Evolutionary conservation across 2,797 vertebrate genomes (phyloP), one percentile per base, ranked within the genome.

Genomic region (Tangara arthus): DNA sequence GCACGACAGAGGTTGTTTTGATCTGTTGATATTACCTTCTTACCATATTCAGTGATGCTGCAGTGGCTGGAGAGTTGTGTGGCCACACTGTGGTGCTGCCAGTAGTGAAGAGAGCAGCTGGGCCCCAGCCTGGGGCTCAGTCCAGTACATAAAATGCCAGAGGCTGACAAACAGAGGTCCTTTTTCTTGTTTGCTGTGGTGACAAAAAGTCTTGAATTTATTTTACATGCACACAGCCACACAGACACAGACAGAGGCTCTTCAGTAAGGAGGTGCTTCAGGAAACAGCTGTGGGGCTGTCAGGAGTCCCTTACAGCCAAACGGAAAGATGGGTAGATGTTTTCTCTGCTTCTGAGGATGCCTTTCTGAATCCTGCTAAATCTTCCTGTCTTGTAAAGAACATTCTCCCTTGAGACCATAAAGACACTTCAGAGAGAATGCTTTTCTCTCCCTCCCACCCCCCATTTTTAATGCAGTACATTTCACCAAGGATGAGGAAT

Each of bases 401-500:
- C 47, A 61, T 76, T 93, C 24, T 96, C 84, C 84, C 82, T 59
- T 49, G 89, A 88, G 87, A 89, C 69, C 41, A 78, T 59, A 88
- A 91, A 92, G 72, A 83, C 50, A 39, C 42, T 85, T 94, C 65
- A 88, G 70, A 84, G 18, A 71, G 34, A 83, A 19, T 65, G 37
- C 34, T 81, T 77, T 46, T 41, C 70, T 21, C 28, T 23, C 22
- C 23, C 4, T 2, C 44, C 6, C 1, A 4, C 12, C 28, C 15
- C 6, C 11, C 3, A 4, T 70, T 91, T 88, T 55, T 55, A 89
- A 83, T 61, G 34, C 61, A 53, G 46, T 60, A 65, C 39, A 60
- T 93, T 91, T 82, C 66, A 95, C 44, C 47, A 70, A 92, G 70
- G 66, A 69, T 83, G 65, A 87, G 27, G 72, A 90, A 83, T 90